Evolutionary conservation across 2,888 invertebrate species (phyloP), one percentile per base, ranked within the genome.

Genomic region (Sminthurinus aureus): DNA sequence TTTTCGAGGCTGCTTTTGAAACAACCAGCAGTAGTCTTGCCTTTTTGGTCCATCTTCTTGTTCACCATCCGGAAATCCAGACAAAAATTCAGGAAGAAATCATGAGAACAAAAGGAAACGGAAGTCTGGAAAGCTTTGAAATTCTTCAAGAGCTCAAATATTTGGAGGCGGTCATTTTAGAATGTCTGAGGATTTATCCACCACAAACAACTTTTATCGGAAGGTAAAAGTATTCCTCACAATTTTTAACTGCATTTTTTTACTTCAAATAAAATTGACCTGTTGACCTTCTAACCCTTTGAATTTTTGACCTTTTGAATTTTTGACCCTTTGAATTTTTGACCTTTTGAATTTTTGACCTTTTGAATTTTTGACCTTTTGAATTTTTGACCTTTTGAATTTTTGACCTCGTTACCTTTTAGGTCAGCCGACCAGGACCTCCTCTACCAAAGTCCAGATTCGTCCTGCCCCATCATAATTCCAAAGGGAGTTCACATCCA

Each of bases 191-290:
- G n/a, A 78, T 87, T 76, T 86, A 79, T 69, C 87, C 87, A 12
- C 85, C 87, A 52, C 87, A 87, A 67, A 87, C 87, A 9, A 87
- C 87, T 20, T 87, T 87, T 71, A 86, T 87, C 76, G 85, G 86
- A 50, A 79, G 86, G 86, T 86, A 77, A 79, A n/a, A 69, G n/a
- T 22, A 15, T n/a, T n/a, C n/a, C n/a, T n/a, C n/a, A n/a, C n/a
- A n/a, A n/a, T 69, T 20, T 22, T 69, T 69, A 15, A 11, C 69
- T 58, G 9, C 58, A 12, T 58, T 58, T 58, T 66, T n/a, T n/a
- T n/a, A 66, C 15, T 66, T 66, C 9, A 12, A 9, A 12, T 58
- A 9, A 58, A 58, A 58, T 58, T 58, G 9, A 12, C 58, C 15
- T 15, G 9, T 12, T 58, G 58, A 58, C 58, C 11, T 9, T 58